phyloP scores from a whole-genome alignment of 2,113 vertebrate genomes.

The Mungos mungo region DNA sequence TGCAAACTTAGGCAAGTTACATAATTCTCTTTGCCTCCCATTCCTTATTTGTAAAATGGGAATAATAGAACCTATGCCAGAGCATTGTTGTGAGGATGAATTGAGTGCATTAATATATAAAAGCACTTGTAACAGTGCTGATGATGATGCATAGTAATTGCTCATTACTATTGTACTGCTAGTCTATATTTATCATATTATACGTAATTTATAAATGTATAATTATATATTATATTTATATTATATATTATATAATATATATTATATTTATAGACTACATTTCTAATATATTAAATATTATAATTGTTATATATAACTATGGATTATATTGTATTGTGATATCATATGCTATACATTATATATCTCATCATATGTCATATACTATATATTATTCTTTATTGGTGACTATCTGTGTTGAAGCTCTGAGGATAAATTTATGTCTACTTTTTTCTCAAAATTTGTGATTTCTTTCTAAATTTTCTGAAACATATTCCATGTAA shows the following conservation, averaged over 20 bases:
- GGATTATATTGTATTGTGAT: not conserved
- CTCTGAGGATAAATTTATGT: not conserved
- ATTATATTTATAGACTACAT: not conserved
- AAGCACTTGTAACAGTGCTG: not conserved
- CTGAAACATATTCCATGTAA: not conserved
- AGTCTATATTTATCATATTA: not conserved
- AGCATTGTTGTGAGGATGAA: not conserved
- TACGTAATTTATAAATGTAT: not conserved
- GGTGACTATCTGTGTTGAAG: not conserved
- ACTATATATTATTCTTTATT: not conserved
- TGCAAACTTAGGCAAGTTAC: not conserved
- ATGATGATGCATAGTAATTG: not conserved
- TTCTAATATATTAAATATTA: not conserved
- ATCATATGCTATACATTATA: not conserved
- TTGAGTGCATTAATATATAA: not conserved
- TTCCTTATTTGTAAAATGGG: not conserved
- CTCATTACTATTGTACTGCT: not conserved
- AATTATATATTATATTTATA: not conserved
- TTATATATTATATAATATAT: no score
- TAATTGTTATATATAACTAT: not conserved
- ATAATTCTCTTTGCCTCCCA: not conserved
- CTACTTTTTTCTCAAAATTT: not conserved
- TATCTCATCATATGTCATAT: not conserved
- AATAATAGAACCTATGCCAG: not conserved
- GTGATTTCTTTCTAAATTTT: not conserved